A percentile compares a stretch with the other conserved stretches of the same genome.
These are phyloP conservation scores for Australoheros scitulus DNA, from an alignment of 2,113 vertebrate species.

Conservation along the genomic window DNA sequence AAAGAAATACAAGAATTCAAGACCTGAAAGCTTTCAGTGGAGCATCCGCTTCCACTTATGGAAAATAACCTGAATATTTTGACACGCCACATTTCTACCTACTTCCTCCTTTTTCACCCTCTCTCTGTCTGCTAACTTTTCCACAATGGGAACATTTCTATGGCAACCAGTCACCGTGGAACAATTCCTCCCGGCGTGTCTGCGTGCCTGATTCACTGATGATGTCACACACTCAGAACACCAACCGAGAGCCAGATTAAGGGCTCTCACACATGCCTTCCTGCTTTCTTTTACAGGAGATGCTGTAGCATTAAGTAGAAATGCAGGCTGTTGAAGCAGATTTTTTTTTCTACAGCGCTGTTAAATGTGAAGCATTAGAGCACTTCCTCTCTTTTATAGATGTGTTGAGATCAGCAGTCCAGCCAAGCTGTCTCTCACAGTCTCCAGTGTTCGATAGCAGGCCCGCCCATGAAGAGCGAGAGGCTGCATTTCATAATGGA, in stretches of 20 bases:
- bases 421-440: conserved; percentile 11
- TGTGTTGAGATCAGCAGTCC: conserved; percentile 14
- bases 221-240: conserved; percentile 76
- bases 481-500: conserved; percentile 48
- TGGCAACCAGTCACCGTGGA: conserved; percentile 91
- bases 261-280: not conserved
- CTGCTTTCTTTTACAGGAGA: not conserved
- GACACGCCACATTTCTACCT: conserved; percentile 35
- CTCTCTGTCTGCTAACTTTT: conserved; percentile 42
- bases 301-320: not conserved
- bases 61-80: conserved; percentile 43
- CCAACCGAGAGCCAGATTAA: conserved; percentile 26
- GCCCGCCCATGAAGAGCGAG: not conserved
- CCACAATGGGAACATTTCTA: conserved; percentile 88
- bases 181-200: conserved; percentile 85
- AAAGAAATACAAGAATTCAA: not conserved
- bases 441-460: conserved; percentile 31
- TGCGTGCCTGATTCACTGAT: conserved; percentile 78
- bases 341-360: not conserved
- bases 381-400: conserved; percentile 8
- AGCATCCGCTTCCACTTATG: conserved; percentile 21
- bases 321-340: not conserved
- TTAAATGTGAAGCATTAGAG: conserved; percentile 2
- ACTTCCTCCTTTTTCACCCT: not conserved
- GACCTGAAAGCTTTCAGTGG: not conserved